Base-by-base conservation (phyloP, 2,888 invertebrate genomes). In the Agonopterix arenella region DNA sequence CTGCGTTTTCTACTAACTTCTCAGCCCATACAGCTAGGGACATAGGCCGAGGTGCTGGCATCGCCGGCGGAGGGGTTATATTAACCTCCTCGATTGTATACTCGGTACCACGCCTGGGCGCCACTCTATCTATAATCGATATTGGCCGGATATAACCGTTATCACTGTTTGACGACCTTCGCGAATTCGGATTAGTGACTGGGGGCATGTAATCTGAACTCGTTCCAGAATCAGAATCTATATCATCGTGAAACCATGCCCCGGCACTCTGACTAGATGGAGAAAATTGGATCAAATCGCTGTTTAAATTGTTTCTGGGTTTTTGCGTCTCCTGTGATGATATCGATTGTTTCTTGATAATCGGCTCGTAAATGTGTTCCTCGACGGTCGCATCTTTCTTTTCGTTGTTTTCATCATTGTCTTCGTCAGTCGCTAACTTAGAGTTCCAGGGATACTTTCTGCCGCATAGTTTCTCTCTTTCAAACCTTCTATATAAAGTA, bases 401-500 rank as follows among this genome's bases (percentile, higher is more conserved):
- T 50, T 47, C 48, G 8, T 43, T 43, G 3, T 11, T 2, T 10
- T 11, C n/a, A n/a, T n/a, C 7, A 9, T 38, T n/a, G 36, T 18
- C 36, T 10, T 48, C 44, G 28, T 48, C 45, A 9, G n/a, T 8
- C 8, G 2, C 11, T 8, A 7, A 40, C 11, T 44, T 42, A 38
- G 7, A 2, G 11, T 67, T 90, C 95, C 95, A 96, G 1, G 95
- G 95, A 73, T 95, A 93, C 66, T 90, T 90, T 45, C 92, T 90
- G 0, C 95, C 95, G 48, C 92, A 91, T 37, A 93, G 68, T 64
- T 94, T 93, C 78, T 95, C 95, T 58, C 94, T 92, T 78, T 95
- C 95, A 68, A 95, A 95, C 67, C 95, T 90, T 76, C 95, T 93
- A 66, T 93, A 95, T 18, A 91, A 84, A 28, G 93, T 91, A 11